These are phyloP conservation scores for Nycteola revayana DNA, from an alignment of 2,888 invertebrate species.

Conservation along the genomic window DNA sequence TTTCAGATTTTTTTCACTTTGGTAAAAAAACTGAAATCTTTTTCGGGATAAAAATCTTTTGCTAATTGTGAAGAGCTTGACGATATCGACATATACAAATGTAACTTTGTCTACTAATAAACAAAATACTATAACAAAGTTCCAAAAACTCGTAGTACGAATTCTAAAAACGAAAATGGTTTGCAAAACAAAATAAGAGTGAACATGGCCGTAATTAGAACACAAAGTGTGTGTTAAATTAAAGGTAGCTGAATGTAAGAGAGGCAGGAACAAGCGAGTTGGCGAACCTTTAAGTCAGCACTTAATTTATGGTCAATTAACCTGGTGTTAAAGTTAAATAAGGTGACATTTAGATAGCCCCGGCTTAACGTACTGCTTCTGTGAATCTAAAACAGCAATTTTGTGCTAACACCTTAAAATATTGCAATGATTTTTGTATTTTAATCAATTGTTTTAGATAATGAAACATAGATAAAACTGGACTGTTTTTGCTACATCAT, in stretches of 20 bases:
- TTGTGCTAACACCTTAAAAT: conserved; percentile 15
- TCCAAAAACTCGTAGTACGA: too few relatives aligned
- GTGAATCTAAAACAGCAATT: conserved; percentile 32
- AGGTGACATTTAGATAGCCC: conserved; percentile 63
- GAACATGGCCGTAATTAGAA: conserved; percentile 57
- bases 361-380: conserved; percentile 40
- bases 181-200: conserved; percentile 25
- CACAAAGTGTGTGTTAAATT: conserved; percentile 66
- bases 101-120: background rate
- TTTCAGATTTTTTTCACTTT: too few relatives aligned
- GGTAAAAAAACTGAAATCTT: too few relatives aligned
- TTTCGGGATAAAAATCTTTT: too few relatives aligned
- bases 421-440: too few relatives aligned
- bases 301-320: conserved; percentile 79
- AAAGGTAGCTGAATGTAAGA: conserved; percentile 44
- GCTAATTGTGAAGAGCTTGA: too few relatives aligned
- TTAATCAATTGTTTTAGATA: too few relatives aligned
- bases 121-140: background rate
- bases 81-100: too few relatives aligned
- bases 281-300: conserved; percentile 66
- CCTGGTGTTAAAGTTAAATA: conserved; percentile 72
- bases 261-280: conserved; percentile 51
- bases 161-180: conserved; percentile 22
- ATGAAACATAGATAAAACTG: too few relatives aligned
- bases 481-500: too few relatives aligned